A percentile compares a stretch with the other conserved stretches of the same genome.
Evolutionary conservation across 2,888 invertebrate genomes (phyloP).

Genomic region (Brenthis ino): DNA sequence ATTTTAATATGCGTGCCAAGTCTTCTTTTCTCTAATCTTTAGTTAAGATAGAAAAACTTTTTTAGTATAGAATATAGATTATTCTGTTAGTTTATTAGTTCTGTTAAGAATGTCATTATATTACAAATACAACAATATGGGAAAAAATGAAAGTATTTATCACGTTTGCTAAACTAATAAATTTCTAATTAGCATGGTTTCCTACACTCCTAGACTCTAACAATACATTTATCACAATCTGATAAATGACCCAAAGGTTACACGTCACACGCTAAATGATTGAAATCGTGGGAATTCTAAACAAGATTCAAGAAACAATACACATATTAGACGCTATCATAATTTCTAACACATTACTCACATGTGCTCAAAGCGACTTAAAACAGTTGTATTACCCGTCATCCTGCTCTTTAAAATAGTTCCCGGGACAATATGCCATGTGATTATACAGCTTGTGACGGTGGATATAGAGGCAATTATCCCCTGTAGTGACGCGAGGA

Average conservation of each 20-base stretch:
- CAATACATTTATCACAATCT: neutral
- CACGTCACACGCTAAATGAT: constrained; percentile 9
- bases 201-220: neutral
- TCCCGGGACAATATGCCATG: constrained; percentile 50
- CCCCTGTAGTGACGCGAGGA: constrained; percentile 62
- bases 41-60: too few species aligned
- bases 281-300: constrained; percentile 19
- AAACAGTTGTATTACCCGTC: constrained; percentile 40
- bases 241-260: constrained; percentile 2
- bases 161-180: neutral
- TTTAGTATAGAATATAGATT: too few species aligned
- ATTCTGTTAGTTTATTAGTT: too few species aligned
- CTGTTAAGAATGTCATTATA: too few species aligned
- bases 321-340: constrained; percentile 13
- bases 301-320: constrained; percentile 8
- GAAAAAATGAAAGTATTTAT: neutral
- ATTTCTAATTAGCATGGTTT: neutral
- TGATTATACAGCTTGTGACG: constrained; percentile 60
- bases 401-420: constrained; percentile 47
- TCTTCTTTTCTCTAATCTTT: too few species aligned
- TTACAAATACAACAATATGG: too few species aligned
- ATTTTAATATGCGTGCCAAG: too few species aligned
- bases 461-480: constrained; percentile 66
- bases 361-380: constrained; percentile 34
- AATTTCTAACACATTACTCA: constrained; percentile 27